phyloP scores from a whole-genome alignment of 2,888 invertebrate genomes.

The Caenorhabditis sp. region DNA sequence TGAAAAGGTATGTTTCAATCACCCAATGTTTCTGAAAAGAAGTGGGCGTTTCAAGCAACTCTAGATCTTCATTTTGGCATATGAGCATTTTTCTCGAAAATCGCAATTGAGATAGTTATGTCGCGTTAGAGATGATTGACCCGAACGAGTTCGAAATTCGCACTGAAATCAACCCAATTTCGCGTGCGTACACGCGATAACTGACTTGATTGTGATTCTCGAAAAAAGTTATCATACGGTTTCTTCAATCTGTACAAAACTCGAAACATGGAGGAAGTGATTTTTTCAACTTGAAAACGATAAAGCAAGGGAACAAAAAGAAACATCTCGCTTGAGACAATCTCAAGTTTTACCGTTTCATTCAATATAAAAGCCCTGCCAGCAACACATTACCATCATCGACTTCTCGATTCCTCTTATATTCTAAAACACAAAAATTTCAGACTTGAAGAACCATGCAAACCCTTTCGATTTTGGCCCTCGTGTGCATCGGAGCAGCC shows the following conservation, averaged over 20 bases:
- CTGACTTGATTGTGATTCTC: no score
- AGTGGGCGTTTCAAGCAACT: no score
- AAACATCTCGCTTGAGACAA: background rate
- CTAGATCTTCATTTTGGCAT: no score
- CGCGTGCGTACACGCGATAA: no score
- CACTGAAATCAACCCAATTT: no score
- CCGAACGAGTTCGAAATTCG: no score
- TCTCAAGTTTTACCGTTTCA: constrained; percentile 7
- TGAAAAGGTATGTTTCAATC: no score
- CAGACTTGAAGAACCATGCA: constrained; percentile 34
- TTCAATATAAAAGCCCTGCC: background rate
- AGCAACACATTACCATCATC: background rate
- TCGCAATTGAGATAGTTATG: no score
- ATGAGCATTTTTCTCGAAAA: no score
- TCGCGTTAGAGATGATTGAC: no score
- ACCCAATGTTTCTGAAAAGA: no score
- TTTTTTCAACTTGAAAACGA: background rate
- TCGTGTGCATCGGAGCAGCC: constrained; percentile 21
- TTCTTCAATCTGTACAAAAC: background rate
- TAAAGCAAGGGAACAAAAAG: constrained; percentile 7
- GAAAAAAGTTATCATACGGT: no score
- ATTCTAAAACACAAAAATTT: background rate
- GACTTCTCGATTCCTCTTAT: background rate
- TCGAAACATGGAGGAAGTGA: background rate
- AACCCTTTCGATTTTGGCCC: constrained; percentile 1